These are phyloP conservation scores for Galbula dea DNA, from an alignment of 2,113 vertebrate species.

Conservation along the genomic window DNA sequence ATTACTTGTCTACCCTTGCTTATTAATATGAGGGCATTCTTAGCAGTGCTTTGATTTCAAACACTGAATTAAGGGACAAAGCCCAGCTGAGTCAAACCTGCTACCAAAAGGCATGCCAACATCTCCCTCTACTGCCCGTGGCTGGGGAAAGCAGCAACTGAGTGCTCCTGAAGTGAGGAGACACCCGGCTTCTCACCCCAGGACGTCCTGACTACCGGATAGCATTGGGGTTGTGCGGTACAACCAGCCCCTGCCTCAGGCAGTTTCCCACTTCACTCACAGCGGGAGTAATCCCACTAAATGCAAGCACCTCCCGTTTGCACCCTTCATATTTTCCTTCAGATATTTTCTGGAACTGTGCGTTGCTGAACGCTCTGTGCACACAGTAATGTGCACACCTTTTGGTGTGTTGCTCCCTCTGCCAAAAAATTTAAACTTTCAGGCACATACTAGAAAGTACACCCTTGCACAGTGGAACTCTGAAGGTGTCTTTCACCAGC, in stretches of 20 bases:
- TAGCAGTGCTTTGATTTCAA: slow-evolving; percentile 65
- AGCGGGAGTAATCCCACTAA: neutral
- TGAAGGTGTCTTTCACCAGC: neutral
- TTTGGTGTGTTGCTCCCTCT: neutral
- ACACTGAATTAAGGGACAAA: slow-evolving; percentile 34
- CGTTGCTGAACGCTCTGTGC: rapidly evolving
- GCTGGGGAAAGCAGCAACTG: neutral
- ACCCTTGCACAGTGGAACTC: neutral
- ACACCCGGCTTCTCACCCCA: neutral
- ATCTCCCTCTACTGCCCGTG: slow-evolving; percentile 73
- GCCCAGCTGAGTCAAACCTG: neutral
- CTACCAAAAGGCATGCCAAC: slow-evolving; percentile 60
- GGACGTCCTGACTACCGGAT: rapidly evolving
- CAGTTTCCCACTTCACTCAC: neutral
- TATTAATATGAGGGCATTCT: slow-evolving; percentile 67
- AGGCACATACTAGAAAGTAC: neutral
- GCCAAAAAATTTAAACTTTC: neutral
- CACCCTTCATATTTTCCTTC: neutral
- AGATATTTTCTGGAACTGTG: neutral
- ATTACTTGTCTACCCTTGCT: slow-evolving; percentile 40
- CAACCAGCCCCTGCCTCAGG: rapidly evolving
- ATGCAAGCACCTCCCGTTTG: neutral
- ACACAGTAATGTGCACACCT: too few species aligned
- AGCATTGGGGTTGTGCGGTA: too few species aligned
- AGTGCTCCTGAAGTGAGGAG: neutral